Base-by-base conservation (phyloP, 2,797 vertebrate species). In the Oreortyx pictus region DNA sequence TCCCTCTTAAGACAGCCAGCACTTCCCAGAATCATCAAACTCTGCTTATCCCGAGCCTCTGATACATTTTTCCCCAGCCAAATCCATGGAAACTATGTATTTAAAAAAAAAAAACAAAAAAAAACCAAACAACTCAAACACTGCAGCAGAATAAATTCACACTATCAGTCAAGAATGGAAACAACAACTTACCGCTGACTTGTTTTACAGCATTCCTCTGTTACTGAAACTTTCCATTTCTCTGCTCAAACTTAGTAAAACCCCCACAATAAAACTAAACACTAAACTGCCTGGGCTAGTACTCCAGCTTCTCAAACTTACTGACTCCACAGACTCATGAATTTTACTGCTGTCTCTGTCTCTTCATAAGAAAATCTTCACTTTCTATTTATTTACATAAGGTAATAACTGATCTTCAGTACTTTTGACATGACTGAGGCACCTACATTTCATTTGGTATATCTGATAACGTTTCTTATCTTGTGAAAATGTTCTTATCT, bases 11-110 rank as follows among this genome's bases (percentile, higher is more conserved):
- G 7, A 25, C 4, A 72, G n/a, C 11, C 0, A 0, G 54, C 43
- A 65, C 57, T 83, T 29, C 35, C 13, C 1, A 90, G 29, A 84
- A 73, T 43, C 14, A 33, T 14, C 9, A 81, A 72, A 70, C 86
- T 33, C 11, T 29, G 18, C 14, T n/a, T 46, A 16, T 82, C 14
- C 46, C 66, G n/a, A 84, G 0, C 3, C 17, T 1, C 0, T 19
- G 20, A 27, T 31, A 6, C 5, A 23, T 59, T 46, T 47, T 75
- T 41, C 4, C 20, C 7, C 25, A 66, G 29, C 4, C 18, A 66
- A 20, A 15, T 68, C 23, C 19, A 62, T 14, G 50, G 19, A 62
- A 71, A 47, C 35, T 67, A 52, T 11, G n/a, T 31, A 31, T 67
- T 44, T 47, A 49, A 91, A 68, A 68, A 39, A 27, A 14, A 50